Base-by-base conservation (phyloP, 2,113 vertebrate genomes). In the Trogon surrucura region DNA sequence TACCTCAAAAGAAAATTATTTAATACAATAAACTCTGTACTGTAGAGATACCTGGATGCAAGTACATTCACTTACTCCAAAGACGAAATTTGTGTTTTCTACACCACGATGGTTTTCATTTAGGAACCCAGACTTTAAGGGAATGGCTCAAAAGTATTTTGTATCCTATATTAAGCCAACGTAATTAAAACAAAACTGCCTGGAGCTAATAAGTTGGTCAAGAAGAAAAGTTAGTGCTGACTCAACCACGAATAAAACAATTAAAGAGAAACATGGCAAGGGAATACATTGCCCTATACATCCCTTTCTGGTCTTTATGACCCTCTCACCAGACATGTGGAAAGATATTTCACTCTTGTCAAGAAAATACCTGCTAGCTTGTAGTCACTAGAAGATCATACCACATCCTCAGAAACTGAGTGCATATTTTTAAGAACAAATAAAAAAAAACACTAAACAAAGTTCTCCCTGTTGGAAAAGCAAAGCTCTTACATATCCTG, bases 351-450 rank as follows among this genome's bases (percentile, higher is more conserved):
- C 18, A 29, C 5, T 72, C 29, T 21, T 26, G 11, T 4, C 54
- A 36, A 77, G 34, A 87, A 78, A 87, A 19, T 6, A 36, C 32
- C 6, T 38, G 9, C 5, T 18, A 69, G 10, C 50, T 47, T 32
- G 48, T 2, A 79, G 20, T 36, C 45, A 30, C 30, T 58, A 29
- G 7, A 34, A 62, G 36, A 70, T 17, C 57, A 38, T 2, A 82
- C 2, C 20, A 23, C 16, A 38, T 2, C 13, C 58, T 15, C 9
- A 84, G 4, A 47, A n/a, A 13, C 0, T 13, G 8, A 1, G 32
- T 11, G 22, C 9, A 29, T 2, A 44, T 6, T 53, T 64, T 74
- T 15, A 87, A 36, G 13, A 57, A 51, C 0, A 58, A 86, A 38
- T 11, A 23, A 44, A 78, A n/a, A n/a, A n/a, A n/a, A n/a, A n/a